Evolutionary conservation across 2,113 vertebrate species (phyloP), one percentile per base, ranked within the genome.

Genomic region (Triplophysa tibetana): DNA sequence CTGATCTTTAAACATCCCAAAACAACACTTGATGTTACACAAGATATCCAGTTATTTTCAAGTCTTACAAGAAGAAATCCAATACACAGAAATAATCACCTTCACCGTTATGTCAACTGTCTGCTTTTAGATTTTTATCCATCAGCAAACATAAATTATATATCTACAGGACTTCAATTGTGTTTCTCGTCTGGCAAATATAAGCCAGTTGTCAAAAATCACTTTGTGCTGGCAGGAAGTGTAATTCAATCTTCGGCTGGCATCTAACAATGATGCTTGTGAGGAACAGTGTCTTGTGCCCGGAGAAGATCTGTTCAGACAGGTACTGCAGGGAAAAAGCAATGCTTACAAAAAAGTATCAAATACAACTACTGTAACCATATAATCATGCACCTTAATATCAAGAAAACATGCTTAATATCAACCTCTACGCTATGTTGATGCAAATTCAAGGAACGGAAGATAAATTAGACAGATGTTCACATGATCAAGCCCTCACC

Each of bases 111-210:
- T 33, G 17, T 38, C 52, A 72, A 72, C 69, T 2, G 69, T 23
- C 29, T 61, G 24, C n/a, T 45, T 74, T 23, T 45, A 74, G 61
- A 74, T 74, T 41, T 38, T 17, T 45, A 45, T 33, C n/a, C 56
- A 72, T 19, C 0, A 13, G 10, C 16, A 33, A 75, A 61, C 54
- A 33, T 9, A 48, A 62, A 41, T 23, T 17, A 11, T n/a, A 63
- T 48, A 75, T 63, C 58, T 75, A 61, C 54, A 24, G 54, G 33
- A 54, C 16, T 74, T 74, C 8, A 41, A 17, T 17, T 24, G 38
- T 4, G 14, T 43, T 63, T 75, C 72, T 58, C 8, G 9, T 58
- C 54, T 58, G 54, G 19, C 19, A n/a, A 4, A n/a, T n/a, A 9
- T n/a, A n/a, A 9, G 19, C 38, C 58, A 62, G 41, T 62, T 2